Percentiles rank a stretch among this genome's conserved stretches.
Conservation (phyloP, 92 coral and sea anemone species). For the Desmophyllum pertusum region DNA sequence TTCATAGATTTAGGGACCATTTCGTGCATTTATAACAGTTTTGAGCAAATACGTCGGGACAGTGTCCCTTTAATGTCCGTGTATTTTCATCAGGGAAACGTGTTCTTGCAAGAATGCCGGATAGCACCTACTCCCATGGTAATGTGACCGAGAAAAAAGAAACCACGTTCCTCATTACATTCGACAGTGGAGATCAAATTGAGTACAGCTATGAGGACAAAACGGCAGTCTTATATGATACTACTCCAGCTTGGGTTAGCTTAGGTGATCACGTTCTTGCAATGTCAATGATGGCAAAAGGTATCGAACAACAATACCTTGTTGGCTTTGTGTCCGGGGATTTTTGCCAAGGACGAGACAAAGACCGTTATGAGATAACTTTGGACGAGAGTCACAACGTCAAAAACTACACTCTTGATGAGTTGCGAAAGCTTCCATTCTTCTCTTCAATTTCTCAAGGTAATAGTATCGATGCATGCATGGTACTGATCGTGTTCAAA, state of each 20-base stretch:
- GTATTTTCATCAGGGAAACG: not conserved
- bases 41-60: too few relatives aligned
- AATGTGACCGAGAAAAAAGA: not conserved
- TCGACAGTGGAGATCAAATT: conserved; percentile 30
- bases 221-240: not conserved
- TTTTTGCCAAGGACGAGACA: not conserved
- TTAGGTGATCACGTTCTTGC: conserved; percentile 38
- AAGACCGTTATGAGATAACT: conserved; percentile 22
- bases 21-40: too few relatives aligned
- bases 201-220: conserved; percentile 26
- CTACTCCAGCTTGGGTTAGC: conserved; percentile 14
- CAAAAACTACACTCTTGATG: conserved; percentile 6
- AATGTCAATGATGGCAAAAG: not conserved
- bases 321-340: conserved; percentile 21
- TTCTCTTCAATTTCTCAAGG: conserved; percentile 26
- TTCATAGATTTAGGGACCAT: too few relatives aligned
- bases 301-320: conserved; percentile 4
- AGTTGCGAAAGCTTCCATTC: conserved; percentile 31
- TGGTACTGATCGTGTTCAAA: not conserved
- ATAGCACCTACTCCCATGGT: conserved; percentile 7
- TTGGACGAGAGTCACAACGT: not conserved
- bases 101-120: conserved; percentile 11
- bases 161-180: not conserved
- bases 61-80: too few relatives aligned
- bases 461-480: not conserved